Base-by-base conservation (phyloP, 2,113 vertebrate species). In the Saguinus imperator region DNA sequence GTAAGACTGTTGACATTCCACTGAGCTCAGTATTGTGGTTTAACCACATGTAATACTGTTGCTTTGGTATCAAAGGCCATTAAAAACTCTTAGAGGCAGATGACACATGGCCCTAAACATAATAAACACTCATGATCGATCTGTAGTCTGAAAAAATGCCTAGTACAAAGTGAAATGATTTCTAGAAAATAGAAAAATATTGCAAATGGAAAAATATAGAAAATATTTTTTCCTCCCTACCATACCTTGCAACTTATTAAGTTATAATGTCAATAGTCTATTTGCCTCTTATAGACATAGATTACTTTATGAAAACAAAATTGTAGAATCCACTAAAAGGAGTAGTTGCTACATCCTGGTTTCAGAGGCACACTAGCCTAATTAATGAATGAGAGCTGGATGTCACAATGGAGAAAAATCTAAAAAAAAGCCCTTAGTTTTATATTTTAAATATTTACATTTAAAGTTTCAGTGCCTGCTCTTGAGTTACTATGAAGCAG, bases 231-330 rank as follows among this genome's bases (percentile, higher is more conserved):
- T 11, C 8, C 90, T 70, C 20, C 5, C 20, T 23, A 45, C 3
- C 14, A 91, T 14, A 10, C 20, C 37, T 55, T 1, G 6, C 6
- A 21, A 73, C 11, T 72, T 89, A 77, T 3, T 82, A 89, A 66
- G 10, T 88, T 86, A 83, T 23, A 43, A 29, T 40, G 12, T 81
- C 50, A 89, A 9, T 75, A 52, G 16, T 55, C 37, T 21, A 58
- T 3, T 37, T 83, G 64, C 13, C 6, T 94, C 25, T 79, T 91
- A 0, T 72, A 66, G 32, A 50, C 9, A 43, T 37, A 76, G 17
- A 2, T 72, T 93, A 91, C 32, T 68, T 83, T 68, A 73, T 68
- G 32, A 66, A 96, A 89, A 88, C 66, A 66, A 64, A 94, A 73
- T 29, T 76, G 7, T 17, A 48, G 25, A 89, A 58, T 37, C 2